Evolutionary conservation across 2,888 invertebrate genomes (phyloP).

Genomic region (Caenorhabditis parvicauda): DNA sequence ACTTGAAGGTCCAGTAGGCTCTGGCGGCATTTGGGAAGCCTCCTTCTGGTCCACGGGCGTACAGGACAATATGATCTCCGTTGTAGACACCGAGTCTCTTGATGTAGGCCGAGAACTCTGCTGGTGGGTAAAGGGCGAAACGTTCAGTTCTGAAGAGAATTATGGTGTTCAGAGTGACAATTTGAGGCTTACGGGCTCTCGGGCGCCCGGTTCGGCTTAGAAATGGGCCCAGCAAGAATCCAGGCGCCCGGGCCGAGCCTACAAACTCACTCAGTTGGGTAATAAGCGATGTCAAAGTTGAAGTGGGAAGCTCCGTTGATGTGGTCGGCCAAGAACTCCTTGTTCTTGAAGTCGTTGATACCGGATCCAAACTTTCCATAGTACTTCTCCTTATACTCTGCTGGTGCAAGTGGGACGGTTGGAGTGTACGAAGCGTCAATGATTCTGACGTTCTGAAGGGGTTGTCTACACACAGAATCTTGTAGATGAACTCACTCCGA

Average conservation of each 20-base stretch:
- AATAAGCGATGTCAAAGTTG: constrained; percentile 50
- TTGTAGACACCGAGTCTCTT: constrained; percentile 43
- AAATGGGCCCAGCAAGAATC: no score
- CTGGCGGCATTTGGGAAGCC: constrained; percentile 44
- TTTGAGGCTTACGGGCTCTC: no score
- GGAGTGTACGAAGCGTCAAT: constrained; percentile 27
- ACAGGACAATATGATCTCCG: constrained; percentile 43
- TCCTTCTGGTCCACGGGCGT: constrained; percentile 43
- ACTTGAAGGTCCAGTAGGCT: constrained; percentile 47
- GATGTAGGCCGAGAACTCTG: constrained; percentile 45
- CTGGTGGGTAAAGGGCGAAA: constrained; percentile 40
- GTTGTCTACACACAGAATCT: not conserved
- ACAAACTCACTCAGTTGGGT: constrained; percentile 30
- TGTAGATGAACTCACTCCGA: constrained; percentile 15
- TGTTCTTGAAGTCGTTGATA: constrained; percentile 30
- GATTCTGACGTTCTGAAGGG: constrained; percentile 23
- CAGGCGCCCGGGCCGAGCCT: no score
- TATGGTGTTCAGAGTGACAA: not conserved
- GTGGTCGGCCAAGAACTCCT: constrained; percentile 34
- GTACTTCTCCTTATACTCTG: constrained; percentile 39
- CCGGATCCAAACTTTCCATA: constrained; percentile 42
- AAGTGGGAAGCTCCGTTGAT: constrained; percentile 47
- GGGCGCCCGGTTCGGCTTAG: no score
- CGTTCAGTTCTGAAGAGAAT: constrained; percentile 20
- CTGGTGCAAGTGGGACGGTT: constrained; percentile 24